Evolutionary conservation across 2,888 invertebrate genomes (phyloP).

Genomic region (Glaucopsyche alexis): DNA sequence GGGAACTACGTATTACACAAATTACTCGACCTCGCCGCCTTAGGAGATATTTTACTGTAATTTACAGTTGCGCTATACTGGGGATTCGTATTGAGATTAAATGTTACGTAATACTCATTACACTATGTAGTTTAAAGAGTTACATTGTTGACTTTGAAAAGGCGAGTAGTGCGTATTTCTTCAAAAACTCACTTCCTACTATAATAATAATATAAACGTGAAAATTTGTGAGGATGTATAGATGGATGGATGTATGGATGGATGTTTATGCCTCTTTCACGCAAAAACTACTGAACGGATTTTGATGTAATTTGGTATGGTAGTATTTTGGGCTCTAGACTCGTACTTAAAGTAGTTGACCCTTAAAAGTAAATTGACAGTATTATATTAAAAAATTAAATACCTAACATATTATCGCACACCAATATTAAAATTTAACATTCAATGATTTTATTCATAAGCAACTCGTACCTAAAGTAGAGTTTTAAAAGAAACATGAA

Average conservation of each 20-base stretch:
- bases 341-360: too few species aligned
- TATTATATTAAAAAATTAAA: too few species aligned
- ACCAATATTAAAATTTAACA: neutral
- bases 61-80: slow-evolving; percentile 23
- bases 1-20: slow-evolving; percentile 47
- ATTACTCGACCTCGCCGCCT: slow-evolving; percentile 58
- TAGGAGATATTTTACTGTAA: slow-evolving; percentile 37
- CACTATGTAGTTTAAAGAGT: neutral
- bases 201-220: too few species aligned
- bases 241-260: too few species aligned
- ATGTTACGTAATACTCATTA: slow-evolving; percentile 14
- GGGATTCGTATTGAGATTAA: slow-evolving; percentile 23
- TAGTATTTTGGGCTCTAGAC: too few species aligned
- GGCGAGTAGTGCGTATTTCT: neutral
- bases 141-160: neutral
- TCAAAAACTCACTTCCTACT: neutral
- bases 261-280: too few species aligned
- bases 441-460: neutral
- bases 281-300: too few species aligned
- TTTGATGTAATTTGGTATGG: too few species aligned
- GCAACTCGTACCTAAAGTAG: neutral
- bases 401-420: neutral
- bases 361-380: too few species aligned
- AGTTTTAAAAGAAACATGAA: neutral
- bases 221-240: too few species aligned